phyloP scores from a whole-genome alignment of 2,113 vertebrate genomes.

The Asarcornis scutulata region DNA sequence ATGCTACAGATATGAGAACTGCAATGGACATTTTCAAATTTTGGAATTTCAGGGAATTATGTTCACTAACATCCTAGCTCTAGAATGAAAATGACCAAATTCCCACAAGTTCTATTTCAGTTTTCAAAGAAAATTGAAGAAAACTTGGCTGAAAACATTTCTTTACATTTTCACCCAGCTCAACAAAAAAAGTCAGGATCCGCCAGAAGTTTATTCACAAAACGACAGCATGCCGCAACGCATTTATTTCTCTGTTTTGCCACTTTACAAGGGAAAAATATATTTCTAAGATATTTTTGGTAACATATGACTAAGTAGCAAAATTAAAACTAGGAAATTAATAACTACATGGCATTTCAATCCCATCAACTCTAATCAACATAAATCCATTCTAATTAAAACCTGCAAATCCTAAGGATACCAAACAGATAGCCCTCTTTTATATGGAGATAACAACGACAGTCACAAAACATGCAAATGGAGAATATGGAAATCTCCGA shows the following conservation, averaged over 20 bases:
- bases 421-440: constrained; percentile 55
- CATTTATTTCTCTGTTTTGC: constrained; percentile 50
- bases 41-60: background rate
- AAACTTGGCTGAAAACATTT: background rate
- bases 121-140: background rate
- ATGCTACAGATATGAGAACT: background rate
- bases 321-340: constrained; percentile 71
- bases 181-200: background rate
- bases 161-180: background rate
- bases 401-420: constrained; percentile 65
- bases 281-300: constrained; percentile 67
- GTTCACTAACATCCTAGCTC: background rate
- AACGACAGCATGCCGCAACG: background rate
- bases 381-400: constrained; percentile 75
- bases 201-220: background rate
- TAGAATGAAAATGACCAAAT: background rate
- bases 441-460: constrained; percentile 17
- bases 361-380: constrained; percentile 67
- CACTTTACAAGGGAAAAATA: constrained; percentile 43
- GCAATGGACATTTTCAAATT: background rate
- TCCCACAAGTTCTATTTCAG: background rate
- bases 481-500: background rate
- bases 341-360: constrained; percentile 56
- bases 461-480: background rate
- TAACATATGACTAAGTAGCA: constrained; percentile 62